Base-by-base conservation (phyloP, 2,113 vertebrate genomes). In the Hoplias malabaricus region DNA sequence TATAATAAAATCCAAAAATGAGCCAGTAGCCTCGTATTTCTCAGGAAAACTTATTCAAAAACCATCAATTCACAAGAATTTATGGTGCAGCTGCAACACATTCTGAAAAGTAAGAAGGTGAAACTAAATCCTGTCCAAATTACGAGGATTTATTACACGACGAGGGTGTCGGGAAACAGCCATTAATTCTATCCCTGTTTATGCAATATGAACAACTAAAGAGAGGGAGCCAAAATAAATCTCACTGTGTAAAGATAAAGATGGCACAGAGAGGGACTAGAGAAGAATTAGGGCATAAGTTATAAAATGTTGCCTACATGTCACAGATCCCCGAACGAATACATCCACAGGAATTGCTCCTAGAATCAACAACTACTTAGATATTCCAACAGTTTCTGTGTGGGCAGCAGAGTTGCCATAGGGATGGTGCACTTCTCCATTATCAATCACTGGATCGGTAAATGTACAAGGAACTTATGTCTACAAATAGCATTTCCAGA, bases 81-180 rank as follows among this genome's bases (percentile, higher is more conserved):
- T 57, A 84, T 76, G 71, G 77, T 76, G 53, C 73, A 43, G 68
- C 43, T 38, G 40, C 43, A 69, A 62, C 68, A 57, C 71, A 61
- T 70, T 67, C 77, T 16, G 50, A 25, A 53, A 73, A 42, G 48
- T 57, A 21, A 43, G 65, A 29, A 78, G 62, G 59, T 38, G 56
- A 84, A 86, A 86, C 67, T 63, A 72, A 43, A 86, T 69, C 53
- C 33, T 62, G 68, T 82, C 75, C 31, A 70, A 79, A 83, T 75
- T 70, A 66, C 36, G 69, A 13, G 13, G 36, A 67, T 79, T 78
- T 80, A 38, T 65, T 25, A 65, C n/a, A 5, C 21, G 57, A 70
- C 40, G 27, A 31, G 34, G 63, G 62, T 4, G n/a, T 19, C 40
- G 76, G 59, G 67, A 78, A 40, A 43, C 48, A 33, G 53, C 40